These are phyloP conservation scores for Agonopterix arenella DNA, from an alignment of 2,888 invertebrate genomes.

Conservation along the genomic window DNA sequence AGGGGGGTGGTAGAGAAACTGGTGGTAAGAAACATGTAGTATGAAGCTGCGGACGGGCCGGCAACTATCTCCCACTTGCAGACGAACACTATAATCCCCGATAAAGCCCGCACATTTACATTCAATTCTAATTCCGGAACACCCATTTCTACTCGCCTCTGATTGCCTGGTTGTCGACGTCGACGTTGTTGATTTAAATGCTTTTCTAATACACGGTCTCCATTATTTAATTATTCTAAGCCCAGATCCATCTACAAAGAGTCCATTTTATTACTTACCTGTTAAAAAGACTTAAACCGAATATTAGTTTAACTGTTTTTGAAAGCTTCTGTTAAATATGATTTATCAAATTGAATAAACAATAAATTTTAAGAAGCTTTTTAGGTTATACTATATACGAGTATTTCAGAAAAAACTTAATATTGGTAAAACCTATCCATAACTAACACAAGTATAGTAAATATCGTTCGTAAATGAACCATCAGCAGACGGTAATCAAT, in stretches of 20 bases:
- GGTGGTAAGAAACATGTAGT: constrained; percentile 40
- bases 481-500: no score
- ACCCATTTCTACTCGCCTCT: constrained; percentile 60
- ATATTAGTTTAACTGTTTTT: no score
- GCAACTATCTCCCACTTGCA: constrained; percentile 72
- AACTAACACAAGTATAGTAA: no score
- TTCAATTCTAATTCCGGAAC: constrained; percentile 74
- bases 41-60: constrained; percentile 48
- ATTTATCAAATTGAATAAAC: no score
- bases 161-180: constrained; percentile 67
- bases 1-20: constrained; percentile 24
- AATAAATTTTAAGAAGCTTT: no score
- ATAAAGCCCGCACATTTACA: constrained; percentile 79
- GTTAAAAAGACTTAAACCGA: not conserved
- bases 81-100: constrained; percentile 77
- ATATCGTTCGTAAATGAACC: no score
- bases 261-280: not conserved
- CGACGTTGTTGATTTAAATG: constrained; percentile 74
- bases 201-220: constrained; percentile 18
- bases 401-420: no score
- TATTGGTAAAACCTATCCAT: no score
- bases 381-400: no score
- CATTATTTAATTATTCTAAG: constrained; percentile 4
- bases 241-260: no score
- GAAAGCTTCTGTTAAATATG: no score